phyloP scores from a whole-genome alignment of 2,113 vertebrate genomes.

The Istiophorus platypterus region DNA sequence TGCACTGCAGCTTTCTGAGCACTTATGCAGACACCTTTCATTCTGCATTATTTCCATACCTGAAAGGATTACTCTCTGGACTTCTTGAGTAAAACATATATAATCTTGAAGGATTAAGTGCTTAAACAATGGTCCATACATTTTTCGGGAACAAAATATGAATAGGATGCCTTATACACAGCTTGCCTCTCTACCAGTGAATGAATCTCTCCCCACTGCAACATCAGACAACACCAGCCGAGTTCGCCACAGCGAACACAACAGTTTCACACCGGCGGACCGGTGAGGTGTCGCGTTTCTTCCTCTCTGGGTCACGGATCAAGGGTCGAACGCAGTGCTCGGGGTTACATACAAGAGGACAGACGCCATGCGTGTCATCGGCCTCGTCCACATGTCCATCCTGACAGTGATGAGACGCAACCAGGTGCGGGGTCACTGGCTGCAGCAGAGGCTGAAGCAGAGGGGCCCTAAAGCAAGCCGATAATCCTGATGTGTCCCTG shows the following conservation, averaged over 20 bases:
- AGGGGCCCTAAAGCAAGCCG: neutral
- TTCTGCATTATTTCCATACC: neutral
- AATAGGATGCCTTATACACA: neutral
- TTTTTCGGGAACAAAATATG: neutral
- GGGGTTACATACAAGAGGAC: constrained; percentile 20
- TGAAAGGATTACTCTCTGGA: neutral
- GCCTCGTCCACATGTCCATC: constrained; percentile 39
- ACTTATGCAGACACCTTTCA: neutral
- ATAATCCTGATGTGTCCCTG: too few relatives aligned
- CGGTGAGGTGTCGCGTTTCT: constrained; percentile 39
- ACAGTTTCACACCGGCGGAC: neutral
- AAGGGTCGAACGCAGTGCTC: neutral
- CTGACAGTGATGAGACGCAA: constrained; percentile 50
- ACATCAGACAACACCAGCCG: neutral
- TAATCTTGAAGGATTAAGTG: neutral
- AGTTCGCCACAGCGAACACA: neutral
- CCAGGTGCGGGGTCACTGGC: constrained; percentile 24
- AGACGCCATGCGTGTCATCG: constrained; percentile 10
- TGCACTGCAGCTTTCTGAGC: neutral
- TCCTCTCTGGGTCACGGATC: constrained; percentile 22
- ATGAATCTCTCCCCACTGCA: neutral
- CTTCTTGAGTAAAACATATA: neutral
- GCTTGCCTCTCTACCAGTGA: too few relatives aligned
- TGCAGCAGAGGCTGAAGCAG: constrained; percentile 27
- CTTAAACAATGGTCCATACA: neutral